phyloP scores from a whole-genome alignment of 2,113 vertebrate species.

The Notiomystis cincta region DNA sequence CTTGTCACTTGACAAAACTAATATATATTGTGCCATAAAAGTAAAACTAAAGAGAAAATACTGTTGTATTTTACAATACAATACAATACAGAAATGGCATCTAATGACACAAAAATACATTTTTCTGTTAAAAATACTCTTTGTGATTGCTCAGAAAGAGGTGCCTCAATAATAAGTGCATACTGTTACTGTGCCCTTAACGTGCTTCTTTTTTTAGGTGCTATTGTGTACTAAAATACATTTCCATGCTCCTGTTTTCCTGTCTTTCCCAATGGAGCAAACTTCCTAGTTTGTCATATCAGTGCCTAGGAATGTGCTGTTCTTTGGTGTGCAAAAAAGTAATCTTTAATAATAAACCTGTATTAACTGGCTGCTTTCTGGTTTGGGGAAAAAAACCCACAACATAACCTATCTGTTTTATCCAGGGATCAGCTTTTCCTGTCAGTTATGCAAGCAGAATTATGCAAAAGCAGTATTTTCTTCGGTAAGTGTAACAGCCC shows the following conservation, averaged over 20 bases:
- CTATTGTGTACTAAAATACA: neutral
- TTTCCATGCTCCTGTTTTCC: neutral
- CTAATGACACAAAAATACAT: neutral
- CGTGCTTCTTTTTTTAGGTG: neutral
- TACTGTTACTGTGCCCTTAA: neutral
- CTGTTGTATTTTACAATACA: too few species aligned
- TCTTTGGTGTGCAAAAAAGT: neutral
- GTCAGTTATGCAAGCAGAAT: slow-evolving; percentile 7
- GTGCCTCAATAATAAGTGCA: neutral
- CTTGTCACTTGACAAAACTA: neutral
- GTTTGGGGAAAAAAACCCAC: neutral
- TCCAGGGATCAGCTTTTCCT: slow-evolving; percentile 55
- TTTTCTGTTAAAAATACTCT: neutral
- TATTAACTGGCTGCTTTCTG: neutral
- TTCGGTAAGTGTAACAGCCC: slow-evolving; percentile 63
- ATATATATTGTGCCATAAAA: neutral
- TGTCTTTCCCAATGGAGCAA: neutral
- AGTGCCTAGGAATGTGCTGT: neutral
- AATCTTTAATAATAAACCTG: neutral
- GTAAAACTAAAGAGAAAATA: neutral
- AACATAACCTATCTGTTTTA: neutral
- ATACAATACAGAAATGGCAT: neutral
- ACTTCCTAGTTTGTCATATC: neutral
- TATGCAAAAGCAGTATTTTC: slow-evolving; percentile 9
- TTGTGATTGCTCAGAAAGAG: neutral